Conservation (phyloP, 2,113 vertebrate genomes). For the Uropsilus gracilis region DNA sequence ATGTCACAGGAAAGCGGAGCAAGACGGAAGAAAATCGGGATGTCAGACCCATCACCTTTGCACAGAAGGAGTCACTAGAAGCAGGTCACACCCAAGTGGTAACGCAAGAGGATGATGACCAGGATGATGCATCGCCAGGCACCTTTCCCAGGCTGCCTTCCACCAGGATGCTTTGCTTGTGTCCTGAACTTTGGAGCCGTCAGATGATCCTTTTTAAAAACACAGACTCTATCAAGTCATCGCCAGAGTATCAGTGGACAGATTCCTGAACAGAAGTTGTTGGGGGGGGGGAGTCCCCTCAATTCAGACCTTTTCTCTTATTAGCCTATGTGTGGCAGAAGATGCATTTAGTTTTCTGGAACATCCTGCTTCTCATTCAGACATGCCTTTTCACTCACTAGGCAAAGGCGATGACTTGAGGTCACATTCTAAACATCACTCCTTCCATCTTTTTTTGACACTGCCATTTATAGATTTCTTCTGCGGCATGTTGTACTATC, state of each 20-base stretch:
- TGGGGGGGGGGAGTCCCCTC: not conserved
- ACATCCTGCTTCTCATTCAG: not conserved
- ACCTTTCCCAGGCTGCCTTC: not conserved
- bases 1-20: not conserved
- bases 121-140: not conserved
- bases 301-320: not conserved
- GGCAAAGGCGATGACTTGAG: not conserved
- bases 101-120: not conserved
- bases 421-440: not conserved
- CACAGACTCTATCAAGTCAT: not conserved
- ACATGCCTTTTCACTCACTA: not conserved
- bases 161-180: not conserved
- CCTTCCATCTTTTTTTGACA: not conserved
- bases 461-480: not conserved
- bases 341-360: not conserved
- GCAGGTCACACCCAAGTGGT: not conserved
- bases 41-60: not conserved
- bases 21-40: not conserved
- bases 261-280: not conserved
- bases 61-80: not conserved
- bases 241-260: not conserved
- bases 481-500: not conserved
- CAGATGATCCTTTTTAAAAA: not conserved
- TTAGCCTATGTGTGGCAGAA: not conserved
- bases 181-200: not conserved